Conservation (phyloP, 2,797 vertebrate genomes). For the Chaetodon trifasciatus region DNA sequence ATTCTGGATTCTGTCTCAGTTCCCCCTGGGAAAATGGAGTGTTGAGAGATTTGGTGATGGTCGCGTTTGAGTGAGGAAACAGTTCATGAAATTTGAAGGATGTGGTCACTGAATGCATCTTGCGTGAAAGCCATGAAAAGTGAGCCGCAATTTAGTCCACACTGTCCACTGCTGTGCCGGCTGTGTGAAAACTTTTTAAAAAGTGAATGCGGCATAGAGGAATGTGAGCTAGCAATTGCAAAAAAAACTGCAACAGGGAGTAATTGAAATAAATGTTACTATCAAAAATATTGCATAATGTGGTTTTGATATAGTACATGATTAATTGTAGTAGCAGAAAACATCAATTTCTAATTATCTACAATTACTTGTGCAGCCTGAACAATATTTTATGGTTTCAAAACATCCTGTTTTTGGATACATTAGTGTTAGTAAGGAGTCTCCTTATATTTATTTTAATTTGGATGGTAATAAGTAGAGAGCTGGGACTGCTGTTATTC, state of each 20-base stretch:
- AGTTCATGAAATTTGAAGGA: not conserved
- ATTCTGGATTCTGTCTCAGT: not conserved
- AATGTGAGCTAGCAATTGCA: not conserved
- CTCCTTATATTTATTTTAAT: conserved; percentile 25
- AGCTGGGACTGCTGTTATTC: not conserved
- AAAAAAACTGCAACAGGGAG: not conserved
- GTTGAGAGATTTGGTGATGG: not conserved
- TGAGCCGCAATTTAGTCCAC: not conserved
- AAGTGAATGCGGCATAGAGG: not conserved
- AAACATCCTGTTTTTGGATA: conserved; percentile 25
- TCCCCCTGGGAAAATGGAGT: not conserved
- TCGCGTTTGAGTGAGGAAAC: not conserved
- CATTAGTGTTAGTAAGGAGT: conserved; percentile 14
- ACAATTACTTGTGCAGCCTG: conserved; percentile 10
- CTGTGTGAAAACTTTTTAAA: not conserved
- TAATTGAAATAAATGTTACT: conserved; percentile 47
- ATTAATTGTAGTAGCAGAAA: conserved; percentile 42
- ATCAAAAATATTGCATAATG: conserved; percentile 25
- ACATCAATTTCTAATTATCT: conserved; percentile 54
- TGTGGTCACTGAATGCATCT: not conserved
- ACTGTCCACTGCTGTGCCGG: not conserved
- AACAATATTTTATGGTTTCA: conserved; percentile 9
- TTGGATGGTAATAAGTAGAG: not conserved
- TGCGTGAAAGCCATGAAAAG: not conserved
- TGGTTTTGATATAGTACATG: conserved; percentile 22